Base-by-base conservation (phyloP, 2,113 vertebrate species). In the Eudyptes chrysolophus region DNA sequence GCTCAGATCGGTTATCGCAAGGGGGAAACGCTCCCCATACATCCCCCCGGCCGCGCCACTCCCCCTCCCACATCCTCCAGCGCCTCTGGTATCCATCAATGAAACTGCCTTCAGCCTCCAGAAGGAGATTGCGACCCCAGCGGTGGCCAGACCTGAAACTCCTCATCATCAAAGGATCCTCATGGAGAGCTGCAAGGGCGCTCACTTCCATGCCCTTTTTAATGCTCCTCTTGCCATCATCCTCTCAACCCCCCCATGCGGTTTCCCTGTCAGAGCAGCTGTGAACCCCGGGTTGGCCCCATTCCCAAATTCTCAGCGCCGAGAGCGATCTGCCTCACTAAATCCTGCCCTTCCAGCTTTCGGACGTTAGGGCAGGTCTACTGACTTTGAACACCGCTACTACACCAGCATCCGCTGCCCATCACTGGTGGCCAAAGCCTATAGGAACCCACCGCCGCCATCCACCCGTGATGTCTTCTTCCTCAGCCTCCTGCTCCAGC, bases 1-100 rank as follows among this genome's bases (percentile, higher is more conserved):
- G 66, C 89, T 96, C 96, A 70, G 86, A 94, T 94, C 19, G 42
- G 95, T 80, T 95, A 96, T 86, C 42, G 21, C 61, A 49, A 76
- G 75, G 79, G 90, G 52, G 19, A 88, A 95, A 54, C 36, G 51
- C 60, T 85, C 88, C 78, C 9, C 0, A 2, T 71, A 8, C 16
- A 8, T 61, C 44, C 25, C 52, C n/a, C 52, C 2, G 4, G 60
- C 83, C 17, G 1, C 3, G 3, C 42, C 14, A 13, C 38, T 60
- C 78, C 58, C 36, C 7, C 7, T 69, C 87, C 62, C 58, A 55
- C 78, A 40, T 82, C 76, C 93, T 89, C 65, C 65, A 54, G 84
- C 2, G 7, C 57, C 90, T 93, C 92, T 92, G 84, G 89, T 36
- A 92, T 86, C 94, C 91, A 96, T 89, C 96, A 89, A 1, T 38